A percentile compares a stretch with the other conserved stretches of the same genome.
Conservation (phyloP, 2,113 vertebrate species). For the Calidris pygmaea region DNA sequence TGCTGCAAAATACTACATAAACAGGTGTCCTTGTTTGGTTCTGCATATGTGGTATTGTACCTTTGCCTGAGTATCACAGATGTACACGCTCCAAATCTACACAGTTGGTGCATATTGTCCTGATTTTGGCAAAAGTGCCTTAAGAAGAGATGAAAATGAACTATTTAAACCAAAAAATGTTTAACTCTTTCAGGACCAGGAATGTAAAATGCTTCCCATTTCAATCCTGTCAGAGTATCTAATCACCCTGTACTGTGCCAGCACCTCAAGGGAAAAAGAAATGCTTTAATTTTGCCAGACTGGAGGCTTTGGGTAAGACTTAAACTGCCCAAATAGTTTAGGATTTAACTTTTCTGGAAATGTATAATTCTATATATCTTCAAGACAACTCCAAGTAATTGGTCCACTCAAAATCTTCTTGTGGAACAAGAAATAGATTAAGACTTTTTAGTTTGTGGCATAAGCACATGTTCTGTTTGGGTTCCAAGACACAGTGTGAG, state of each 20-base stretch:
- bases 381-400: not conserved
- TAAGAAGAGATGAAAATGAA: not conserved
- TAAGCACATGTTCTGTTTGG: fast-evolving
- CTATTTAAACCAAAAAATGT: not conserved
- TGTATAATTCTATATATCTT: fast-evolving
- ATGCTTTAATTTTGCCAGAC: not conserved
- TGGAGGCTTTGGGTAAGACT: fast-evolving
- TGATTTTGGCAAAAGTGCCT: not conserved
- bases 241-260: too few species aligned
- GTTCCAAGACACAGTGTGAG: not conserved
- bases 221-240: not conserved
- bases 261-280: not conserved
- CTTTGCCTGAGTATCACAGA: not conserved
- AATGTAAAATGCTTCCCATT: not conserved
- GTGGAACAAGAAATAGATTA: fast-evolving
- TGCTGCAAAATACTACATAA: not conserved
- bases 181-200: not conserved
- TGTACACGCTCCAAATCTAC: fast-evolving
- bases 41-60: not conserved
- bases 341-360: not conserved
- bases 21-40: not conserved
- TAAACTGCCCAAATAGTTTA: too few species aligned
- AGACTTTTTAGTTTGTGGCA: not conserved
- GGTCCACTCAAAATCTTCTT: not conserved
- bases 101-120: not conserved